Evolutionary conservation across 2,797 vertebrate species (phyloP).

Genomic region (Corythornis leucogaster): DNA sequence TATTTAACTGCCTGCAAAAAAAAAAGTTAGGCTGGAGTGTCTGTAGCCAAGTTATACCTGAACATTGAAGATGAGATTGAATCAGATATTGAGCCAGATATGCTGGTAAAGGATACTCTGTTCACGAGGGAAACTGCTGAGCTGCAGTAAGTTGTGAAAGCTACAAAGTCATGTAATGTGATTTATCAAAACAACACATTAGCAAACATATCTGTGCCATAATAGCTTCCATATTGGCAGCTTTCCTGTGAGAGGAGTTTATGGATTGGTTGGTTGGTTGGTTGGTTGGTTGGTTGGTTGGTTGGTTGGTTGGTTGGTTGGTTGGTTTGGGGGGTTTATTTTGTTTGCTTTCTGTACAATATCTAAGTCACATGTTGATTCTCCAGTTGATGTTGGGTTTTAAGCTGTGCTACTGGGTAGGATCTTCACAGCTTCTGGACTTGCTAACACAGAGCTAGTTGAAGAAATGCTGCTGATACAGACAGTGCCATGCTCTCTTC

Average conservation of each 20-base stretch:
- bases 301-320: background rate
- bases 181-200: background rate
- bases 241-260: background rate
- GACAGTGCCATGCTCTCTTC: background rate
- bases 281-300: background rate
- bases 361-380: background rate
- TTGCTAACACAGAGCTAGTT: background rate
- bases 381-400: background rate
- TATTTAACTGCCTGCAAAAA: background rate
- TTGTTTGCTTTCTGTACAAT: background rate
- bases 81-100: background rate
- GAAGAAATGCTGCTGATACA: background rate
- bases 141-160: background rate
- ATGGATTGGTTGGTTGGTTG: background rate
- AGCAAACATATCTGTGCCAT: background rate
- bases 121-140: background rate
- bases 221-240: background rate
- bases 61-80: background rate
- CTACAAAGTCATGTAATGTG: background rate
- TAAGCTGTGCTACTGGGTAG: background rate
- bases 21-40: background rate
- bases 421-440: background rate
- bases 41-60: background rate
- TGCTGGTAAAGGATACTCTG: background rate
- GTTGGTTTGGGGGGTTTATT: fast-evolving